Evolutionary conservation across 2,888 invertebrate species (phyloP).

Genomic region (Pachymerium ferrugineum): DNA sequence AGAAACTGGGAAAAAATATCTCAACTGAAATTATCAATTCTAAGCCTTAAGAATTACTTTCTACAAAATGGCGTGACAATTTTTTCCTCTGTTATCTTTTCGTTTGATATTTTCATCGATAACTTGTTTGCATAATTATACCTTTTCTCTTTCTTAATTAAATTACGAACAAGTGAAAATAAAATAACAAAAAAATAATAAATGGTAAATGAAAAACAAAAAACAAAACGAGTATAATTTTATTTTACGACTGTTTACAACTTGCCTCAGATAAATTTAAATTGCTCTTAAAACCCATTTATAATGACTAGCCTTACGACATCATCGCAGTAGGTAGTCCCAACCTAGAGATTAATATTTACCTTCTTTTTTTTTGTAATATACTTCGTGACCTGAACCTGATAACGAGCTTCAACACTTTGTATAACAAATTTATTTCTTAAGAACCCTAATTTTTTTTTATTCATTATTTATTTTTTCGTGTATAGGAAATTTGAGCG

Average conservation of each 20-base stretch:
- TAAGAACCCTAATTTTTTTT: neutral
- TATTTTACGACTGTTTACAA: neutral
- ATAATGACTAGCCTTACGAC: neutral
- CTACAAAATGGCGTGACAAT: constrained; percentile 7
- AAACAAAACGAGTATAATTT: neutral
- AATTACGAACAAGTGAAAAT: neutral
- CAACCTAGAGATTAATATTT: neutral
- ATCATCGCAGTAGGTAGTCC: neutral
- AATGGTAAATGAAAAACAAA: neutral
- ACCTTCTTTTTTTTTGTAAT: too few relatives aligned
- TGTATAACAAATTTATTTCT: neutral
- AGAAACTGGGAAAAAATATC: too few relatives aligned
- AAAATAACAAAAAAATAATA: neutral
- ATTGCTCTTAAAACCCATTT: neutral
- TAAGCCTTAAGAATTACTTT: too few relatives aligned
- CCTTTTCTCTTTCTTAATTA: neutral
- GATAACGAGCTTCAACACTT: neutral
- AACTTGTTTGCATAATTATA: neutral
- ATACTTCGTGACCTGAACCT: neutral
- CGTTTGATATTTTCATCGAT: neutral
- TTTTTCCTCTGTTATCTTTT: neutral
- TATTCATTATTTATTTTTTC: too few relatives aligned
- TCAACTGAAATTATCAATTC: too few relatives aligned
- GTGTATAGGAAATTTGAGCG: neutral
- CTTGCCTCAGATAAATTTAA: neutral